Conservation (phyloP, 2,797 vertebrate genomes). For the Bucorvus abyssinicus region DNA sequence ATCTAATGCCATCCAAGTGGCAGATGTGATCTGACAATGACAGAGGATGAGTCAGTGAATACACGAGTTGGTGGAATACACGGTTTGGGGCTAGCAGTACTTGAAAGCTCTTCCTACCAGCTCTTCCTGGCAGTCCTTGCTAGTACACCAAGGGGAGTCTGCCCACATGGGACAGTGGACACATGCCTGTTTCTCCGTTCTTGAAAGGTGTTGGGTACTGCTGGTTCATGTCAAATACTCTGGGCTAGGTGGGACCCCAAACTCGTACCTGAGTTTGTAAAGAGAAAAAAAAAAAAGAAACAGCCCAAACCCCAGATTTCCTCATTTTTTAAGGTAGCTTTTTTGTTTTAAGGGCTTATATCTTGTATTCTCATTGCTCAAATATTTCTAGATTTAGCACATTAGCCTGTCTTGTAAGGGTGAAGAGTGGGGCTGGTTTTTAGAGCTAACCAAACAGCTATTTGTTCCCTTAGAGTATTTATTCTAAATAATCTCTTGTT, state of each 20-base stretch:
- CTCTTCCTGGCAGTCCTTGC: neutral
- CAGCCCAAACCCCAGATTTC: neutral
- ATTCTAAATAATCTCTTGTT: neutral
- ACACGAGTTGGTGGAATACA: neutral
- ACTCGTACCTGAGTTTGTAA: neutral
- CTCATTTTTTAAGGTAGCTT: fast-evolving
- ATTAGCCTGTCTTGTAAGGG: neutral
- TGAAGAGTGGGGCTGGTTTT: neutral
- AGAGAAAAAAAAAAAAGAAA: fast-evolving
- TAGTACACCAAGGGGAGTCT: neutral
- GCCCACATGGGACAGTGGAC: fast-evolving
- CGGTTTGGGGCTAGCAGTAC: neutral
- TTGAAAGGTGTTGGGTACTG: neutral
- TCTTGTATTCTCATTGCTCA: neutral
- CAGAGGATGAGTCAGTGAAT: neutral
- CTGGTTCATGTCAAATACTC: neutral
- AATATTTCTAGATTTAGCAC: neutral
- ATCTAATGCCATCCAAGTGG: neutral
- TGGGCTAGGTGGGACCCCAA: neutral
- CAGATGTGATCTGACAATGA: neutral
- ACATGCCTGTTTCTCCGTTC: neutral
- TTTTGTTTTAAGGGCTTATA: neutral
- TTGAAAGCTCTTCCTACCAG: neutral
- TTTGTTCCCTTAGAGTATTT: neutral
- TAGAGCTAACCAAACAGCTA: neutral